phyloP scores from a whole-genome alignment of 2,797 vertebrate species.

The Sebastes taczanowskii region DNA sequence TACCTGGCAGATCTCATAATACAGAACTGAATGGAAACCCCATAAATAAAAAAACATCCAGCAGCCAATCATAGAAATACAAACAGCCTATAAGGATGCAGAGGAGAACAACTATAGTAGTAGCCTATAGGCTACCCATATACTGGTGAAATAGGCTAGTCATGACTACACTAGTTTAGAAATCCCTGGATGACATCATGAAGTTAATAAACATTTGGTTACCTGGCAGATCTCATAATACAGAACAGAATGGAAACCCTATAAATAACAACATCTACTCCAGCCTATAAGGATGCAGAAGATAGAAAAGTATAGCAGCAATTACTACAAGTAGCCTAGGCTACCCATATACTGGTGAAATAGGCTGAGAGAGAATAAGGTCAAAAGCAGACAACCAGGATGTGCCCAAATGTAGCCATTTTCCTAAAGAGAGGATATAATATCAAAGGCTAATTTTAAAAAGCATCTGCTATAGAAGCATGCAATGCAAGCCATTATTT shows the following conservation, averaged over 20 bases:
- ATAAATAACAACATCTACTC: constrained; percentile 5
- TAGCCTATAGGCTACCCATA: not conserved
- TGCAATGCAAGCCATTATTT: not conserved
- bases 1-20: constrained; percentile 1
- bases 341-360: not conserved
- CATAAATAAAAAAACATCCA: constrained; percentile 1
- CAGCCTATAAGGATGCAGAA: not conserved
- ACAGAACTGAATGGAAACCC: not conserved
- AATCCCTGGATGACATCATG: constrained; percentile 30
- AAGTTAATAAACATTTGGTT: constrained; percentile 44
- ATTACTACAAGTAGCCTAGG: not conserved
- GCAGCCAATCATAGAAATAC: not conserved
- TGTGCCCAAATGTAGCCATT: constrained; percentile 12
- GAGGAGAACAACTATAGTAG: not conserved
- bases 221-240: constrained; percentile 5
- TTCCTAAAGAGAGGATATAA: not conserved
- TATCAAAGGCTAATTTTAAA: not conserved
- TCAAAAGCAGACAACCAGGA: constrained; percentile 36
- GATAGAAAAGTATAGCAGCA: not conserved
- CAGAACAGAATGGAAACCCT: not conserved
- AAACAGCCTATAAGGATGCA: not conserved
- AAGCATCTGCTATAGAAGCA: not conserved
- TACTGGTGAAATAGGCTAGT: not conserved
- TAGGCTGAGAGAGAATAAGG: constrained; percentile 33
- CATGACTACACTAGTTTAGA: not conserved